phyloP scores from a whole-genome alignment of 2,888 invertebrate species.

The Andrena minutula region DNA sequence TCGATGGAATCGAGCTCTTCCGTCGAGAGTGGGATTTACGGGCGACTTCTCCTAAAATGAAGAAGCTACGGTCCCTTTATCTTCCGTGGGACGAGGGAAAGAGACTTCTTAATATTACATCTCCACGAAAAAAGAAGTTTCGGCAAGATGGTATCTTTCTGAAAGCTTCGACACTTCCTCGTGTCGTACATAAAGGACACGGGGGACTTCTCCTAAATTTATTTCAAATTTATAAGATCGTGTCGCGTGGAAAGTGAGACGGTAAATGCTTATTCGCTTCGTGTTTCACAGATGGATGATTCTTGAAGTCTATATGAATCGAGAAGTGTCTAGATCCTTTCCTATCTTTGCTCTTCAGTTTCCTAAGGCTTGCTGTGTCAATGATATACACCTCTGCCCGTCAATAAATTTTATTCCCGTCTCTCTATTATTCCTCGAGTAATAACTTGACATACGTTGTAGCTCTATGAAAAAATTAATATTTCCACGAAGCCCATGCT shows the following conservation, averaged over 20 bases:
- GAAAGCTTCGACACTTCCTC: not conserved
- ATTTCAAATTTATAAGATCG: too few species aligned
- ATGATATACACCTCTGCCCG: not conserved
- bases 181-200: not conserved
- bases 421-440: not conserved
- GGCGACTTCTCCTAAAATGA: not conserved
- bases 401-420: not conserved
- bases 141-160: not conserved
- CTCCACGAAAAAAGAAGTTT: not conserved
- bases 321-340: too few species aligned
- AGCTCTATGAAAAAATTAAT: not conserved
- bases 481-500: not conserved
- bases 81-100: not conserved
- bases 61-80: slow-evolving; percentile 10
- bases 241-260: too few species aligned
- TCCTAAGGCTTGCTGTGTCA: too few species aligned
- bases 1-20: slow-evolving; percentile 8
- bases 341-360: too few species aligned
- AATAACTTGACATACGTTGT: not conserved
- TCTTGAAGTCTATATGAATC: too few species aligned
- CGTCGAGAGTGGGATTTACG: not conserved
- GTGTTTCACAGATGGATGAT: too few species aligned
- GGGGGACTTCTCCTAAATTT: too few species aligned
- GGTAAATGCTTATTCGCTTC: too few species aligned
- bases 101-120: not conserved